Evolutionary conservation across 2,888 invertebrate genomes (phyloP), one percentile per base, ranked within the genome.

Genomic region (Cordilura impudica): DNA sequence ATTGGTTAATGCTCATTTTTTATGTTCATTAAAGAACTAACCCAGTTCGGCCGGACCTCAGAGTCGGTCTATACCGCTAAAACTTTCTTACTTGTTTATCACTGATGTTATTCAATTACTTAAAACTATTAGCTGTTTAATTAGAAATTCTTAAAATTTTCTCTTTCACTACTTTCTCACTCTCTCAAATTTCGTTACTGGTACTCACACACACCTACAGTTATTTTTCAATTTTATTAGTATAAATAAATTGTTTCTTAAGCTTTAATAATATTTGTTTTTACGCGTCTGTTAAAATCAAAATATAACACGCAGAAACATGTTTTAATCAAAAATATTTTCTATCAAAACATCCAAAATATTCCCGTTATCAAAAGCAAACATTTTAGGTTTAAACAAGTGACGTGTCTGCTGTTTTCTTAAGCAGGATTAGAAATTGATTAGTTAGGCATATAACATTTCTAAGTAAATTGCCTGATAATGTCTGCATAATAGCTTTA

Each of bases 391-490:
- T 51, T 51, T 6, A 14, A 43, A 14, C 18, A 10, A 16, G 1
- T 23, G 35, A 4, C 12, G 31, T 31, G 31, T 3, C 31, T 58
- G n/a, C n/a, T n/a, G 12, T 19, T 19, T 31, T 65, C 26, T 63
- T 14, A 8, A 10, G 12, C 29, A n/a, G 21, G 21, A 60, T 65
- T 53, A 29, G 65, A 53, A 54, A 76, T 76, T 66, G 65, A 71
- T 71, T 66, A 71, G 53, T 71, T 66, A 71, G 53, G 14, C 14
- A 45, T 54, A 65, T 60, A 53, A 66, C 12, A 60, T 76, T 60
- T 53, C 60, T 60, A 70, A 63, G 76, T 70, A 76, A 76, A 70
- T 54, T 66, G 66, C 51, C 53, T 71, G 70, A 71, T 60, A 71
- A 71, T 53, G 65, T 60, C 47, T 60, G 43, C n/a, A 47, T 49